Conservation (phyloP, 2,888 invertebrate species). For the Harpalus rubripes region DNA sequence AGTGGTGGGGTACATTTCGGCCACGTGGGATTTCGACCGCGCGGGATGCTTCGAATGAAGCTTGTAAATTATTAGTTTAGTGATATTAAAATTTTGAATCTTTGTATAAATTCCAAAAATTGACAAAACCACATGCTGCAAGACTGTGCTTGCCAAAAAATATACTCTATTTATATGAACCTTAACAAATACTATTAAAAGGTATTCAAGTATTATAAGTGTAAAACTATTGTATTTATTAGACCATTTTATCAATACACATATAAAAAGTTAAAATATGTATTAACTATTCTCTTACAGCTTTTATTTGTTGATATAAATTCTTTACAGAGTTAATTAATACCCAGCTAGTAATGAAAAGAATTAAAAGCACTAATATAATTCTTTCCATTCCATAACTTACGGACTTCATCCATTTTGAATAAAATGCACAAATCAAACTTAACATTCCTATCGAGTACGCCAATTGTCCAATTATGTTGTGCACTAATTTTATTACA, state of each 20-base stretch:
- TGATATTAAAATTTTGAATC: constrained; percentile 60
- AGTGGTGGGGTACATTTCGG: too few species aligned
- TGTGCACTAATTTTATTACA: constrained; percentile 73
- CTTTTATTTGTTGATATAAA: constrained; percentile 36
- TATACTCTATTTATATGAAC: constrained; percentile 64
- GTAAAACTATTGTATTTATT: constrained; percentile 65
- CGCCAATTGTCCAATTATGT: constrained; percentile 73
- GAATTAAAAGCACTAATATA: constrained; percentile 72
- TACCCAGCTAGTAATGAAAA: constrained; percentile 72
- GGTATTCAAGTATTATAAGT: constrained; percentile 66
- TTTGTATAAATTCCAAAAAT: constrained; percentile 60
- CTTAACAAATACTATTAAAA: constrained; percentile 46
- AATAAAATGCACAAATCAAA: constrained; percentile 73
- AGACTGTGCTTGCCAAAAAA: constrained; percentile 66
- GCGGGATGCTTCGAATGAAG: too few species aligned
- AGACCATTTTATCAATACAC: constrained; percentile 65
- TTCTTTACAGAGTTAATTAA: constrained; percentile 22
- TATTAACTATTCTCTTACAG: constrained; percentile 12
- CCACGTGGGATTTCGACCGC: too few species aligned
- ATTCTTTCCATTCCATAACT: constrained; percentile 71
- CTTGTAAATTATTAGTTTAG: constrained; percentile 63
- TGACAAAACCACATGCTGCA: constrained; percentile 53
- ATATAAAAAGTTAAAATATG: constrained; percentile 14
- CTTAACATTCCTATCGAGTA: constrained; percentile 74
- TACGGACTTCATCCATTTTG: constrained; percentile 73